A percentile compares a stretch with the other conserved stretches of the same genome.
Conservation (phyloP, 1,140 invertebrate species). For the Plectrocnemia conspersa region DNA sequence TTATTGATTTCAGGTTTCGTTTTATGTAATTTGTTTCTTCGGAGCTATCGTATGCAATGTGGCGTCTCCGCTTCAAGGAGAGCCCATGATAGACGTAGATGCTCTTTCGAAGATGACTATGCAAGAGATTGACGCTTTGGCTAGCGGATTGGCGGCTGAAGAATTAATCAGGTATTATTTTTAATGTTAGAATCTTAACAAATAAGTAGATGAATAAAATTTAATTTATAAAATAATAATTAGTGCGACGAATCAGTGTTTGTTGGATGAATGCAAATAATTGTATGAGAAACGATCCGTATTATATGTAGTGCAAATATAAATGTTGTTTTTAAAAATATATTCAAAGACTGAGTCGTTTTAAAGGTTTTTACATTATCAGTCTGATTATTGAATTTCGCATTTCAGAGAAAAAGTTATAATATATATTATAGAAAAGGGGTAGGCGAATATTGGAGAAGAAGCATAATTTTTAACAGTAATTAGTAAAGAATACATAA, state of each 20-base stretch:
- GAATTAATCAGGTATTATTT: slow-evolving; percentile 47
- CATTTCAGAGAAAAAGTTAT: too few species aligned
- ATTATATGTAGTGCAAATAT: too few species aligned
- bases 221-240: slow-evolving; percentile 41
- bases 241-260: slow-evolving; percentile 40
- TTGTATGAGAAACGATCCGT: not conserved
- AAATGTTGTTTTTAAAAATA: too few species aligned
- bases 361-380: too few species aligned
- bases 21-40: slow-evolving; percentile 16
- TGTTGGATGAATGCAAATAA: slow-evolving; percentile 39
- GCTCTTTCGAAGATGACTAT: slow-evolving; percentile 49
- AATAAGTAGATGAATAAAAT: not conserved
- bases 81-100: slow-evolving; percentile 48
- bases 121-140: slow-evolving; percentile 45
- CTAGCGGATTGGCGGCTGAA: slow-evolving; percentile 48
- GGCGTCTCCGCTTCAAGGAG: slow-evolving; percentile 38
- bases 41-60: slow-evolving; percentile 30
- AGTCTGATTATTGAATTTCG: too few species aligned
- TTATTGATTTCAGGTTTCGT: slow-evolving; percentile 21
- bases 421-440: too few species aligned
- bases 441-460: too few species aligned
- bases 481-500: too few species aligned
- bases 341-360: too few species aligned
- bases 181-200: too few species aligned
- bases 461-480: too few species aligned